Evolutionary conservation across 1,140 invertebrate species (phyloP).

Genomic region (Brachionus paranguensis): DNA sequence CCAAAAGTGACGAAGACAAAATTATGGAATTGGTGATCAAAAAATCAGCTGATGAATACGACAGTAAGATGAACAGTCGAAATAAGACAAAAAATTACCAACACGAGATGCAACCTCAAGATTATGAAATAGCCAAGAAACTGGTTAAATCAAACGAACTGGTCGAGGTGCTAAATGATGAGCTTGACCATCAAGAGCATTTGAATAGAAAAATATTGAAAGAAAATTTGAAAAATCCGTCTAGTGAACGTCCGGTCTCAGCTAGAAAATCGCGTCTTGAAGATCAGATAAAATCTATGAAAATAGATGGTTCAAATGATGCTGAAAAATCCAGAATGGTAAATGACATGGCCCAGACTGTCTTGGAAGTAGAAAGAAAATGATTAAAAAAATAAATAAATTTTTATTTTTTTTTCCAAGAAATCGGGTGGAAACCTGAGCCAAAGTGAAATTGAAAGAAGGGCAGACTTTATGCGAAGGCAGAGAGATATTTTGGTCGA

Average conservation of each 20-base stretch:
- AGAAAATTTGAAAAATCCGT: neutral
- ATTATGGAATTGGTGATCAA: neutral
- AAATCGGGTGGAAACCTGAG: neutral
- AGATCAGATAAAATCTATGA: neutral
- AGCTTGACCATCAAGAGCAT: neutral
- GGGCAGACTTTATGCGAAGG: neutral
- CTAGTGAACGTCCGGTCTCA: neutral
- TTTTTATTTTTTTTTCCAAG: neutral
- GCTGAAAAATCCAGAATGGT: neutral
- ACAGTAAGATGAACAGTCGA: neutral
- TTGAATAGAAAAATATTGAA: neutral
- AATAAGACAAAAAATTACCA: too few relatives aligned
- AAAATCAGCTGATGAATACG: slow-evolving; percentile 16
- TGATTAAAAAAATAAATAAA: neutral
- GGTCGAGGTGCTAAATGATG: neutral
- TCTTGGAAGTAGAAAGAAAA: neutral
- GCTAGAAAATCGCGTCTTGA: neutral
- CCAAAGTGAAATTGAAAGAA: slow-evolving; percentile 5
- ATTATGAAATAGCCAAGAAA: neutral
- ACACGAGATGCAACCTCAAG: neutral
- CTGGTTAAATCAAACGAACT: neutral
- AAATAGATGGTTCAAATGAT: neutral
- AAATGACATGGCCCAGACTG: neutral
- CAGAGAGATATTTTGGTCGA: slow-evolving; percentile 1
- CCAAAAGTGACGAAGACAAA: neutral